Conservation (phyloP, 2,113 vertebrate species). For the Papio anubis region DNA sequence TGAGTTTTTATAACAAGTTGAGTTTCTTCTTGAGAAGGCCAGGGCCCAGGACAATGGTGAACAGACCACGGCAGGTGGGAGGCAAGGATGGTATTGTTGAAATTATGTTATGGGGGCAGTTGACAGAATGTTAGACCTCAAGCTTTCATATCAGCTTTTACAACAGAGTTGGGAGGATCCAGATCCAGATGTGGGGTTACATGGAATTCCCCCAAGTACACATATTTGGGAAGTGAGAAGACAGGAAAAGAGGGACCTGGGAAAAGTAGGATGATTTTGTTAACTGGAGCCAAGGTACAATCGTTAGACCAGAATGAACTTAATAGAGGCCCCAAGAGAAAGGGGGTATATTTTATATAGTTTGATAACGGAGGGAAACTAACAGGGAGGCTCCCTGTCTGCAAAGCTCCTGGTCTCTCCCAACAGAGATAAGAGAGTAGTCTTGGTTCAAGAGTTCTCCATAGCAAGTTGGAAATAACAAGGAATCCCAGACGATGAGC, state of each 20-base stretch:
- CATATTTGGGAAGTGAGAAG: not conserved
- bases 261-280: not conserved
- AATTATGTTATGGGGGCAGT: accelerated
- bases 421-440: not conserved
- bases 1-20: not conserved
- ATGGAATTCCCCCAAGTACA: not conserved
- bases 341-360: conserved; percentile 25
- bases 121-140: conserved; percentile 34
- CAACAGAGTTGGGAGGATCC: not conserved
- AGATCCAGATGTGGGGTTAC: not conserved
- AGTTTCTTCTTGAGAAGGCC: not conserved
- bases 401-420: not conserved
- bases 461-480: not conserved
- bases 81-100: not conserved
- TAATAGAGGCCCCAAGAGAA: conserved; percentile 20
- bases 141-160: not conserved
- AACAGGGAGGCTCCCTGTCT: not conserved
- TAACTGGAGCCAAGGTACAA: conserved; percentile 58
- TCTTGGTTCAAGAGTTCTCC: conserved; percentile 39
- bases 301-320: conserved; percentile 36
- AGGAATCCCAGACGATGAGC: not conserved
- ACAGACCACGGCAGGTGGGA: too few species aligned
- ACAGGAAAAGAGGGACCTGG: not conserved
- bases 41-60: not conserved
- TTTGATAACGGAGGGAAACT: conserved; percentile 29